Percentiles rank a stretch among this genome's conserved stretches.
phyloP scores from a whole-genome alignment of 2,888 invertebrate genomes.

The Dioctria rufipes region DNA sequence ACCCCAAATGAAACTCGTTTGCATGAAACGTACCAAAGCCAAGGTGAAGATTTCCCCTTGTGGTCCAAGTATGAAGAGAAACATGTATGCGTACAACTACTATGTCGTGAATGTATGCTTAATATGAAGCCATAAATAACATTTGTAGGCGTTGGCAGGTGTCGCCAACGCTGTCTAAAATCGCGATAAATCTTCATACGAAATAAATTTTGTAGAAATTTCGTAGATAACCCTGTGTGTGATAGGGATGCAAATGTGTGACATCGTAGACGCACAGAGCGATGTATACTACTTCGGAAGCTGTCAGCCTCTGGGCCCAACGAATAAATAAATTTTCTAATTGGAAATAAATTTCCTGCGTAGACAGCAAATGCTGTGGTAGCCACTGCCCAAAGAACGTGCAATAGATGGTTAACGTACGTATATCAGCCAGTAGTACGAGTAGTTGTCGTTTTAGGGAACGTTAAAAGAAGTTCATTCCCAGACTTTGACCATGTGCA shows the following conservation, averaged over 20 bases:
- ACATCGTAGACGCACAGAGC: slow-evolving; percentile 44
- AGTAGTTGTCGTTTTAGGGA: slow-evolving; percentile 31
- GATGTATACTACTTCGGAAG: slow-evolving; percentile 22
- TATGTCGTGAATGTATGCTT: slow-evolving; percentile 14
- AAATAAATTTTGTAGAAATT: slow-evolving; percentile 60
- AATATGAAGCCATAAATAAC: slow-evolving; percentile 70
- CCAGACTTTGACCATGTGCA: slow-evolving; percentile 49
- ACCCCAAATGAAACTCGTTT: slow-evolving; percentile 41
- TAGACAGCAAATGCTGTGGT: slow-evolving; percentile 55
- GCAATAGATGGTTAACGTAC: background rate
- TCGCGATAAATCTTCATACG: slow-evolving; percentile 72
- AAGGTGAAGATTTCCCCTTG: slow-evolving; percentile 31
- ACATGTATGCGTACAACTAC: slow-evolving; percentile 33
- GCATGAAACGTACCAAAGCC: slow-evolving; percentile 22
- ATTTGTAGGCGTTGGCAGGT: slow-evolving; percentile 73
- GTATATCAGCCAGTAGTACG: background rate
- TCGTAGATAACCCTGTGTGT: slow-evolving; percentile 56
- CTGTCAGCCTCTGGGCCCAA: slow-evolving; percentile 55
- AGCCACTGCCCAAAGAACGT: slow-evolving; percentile 30
- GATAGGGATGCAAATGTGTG: slow-evolving; percentile 57
- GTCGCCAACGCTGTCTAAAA: slow-evolving; percentile 72
- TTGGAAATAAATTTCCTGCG: slow-evolving; percentile 59
- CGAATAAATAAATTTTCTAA: slow-evolving; percentile 60
- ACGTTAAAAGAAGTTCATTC: slow-evolving; percentile 50
- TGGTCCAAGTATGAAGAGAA: background rate